These are phyloP conservation scores for Papilio polytes DNA, from an alignment of 1,140 invertebrate species.

Conservation along the genomic window DNA sequence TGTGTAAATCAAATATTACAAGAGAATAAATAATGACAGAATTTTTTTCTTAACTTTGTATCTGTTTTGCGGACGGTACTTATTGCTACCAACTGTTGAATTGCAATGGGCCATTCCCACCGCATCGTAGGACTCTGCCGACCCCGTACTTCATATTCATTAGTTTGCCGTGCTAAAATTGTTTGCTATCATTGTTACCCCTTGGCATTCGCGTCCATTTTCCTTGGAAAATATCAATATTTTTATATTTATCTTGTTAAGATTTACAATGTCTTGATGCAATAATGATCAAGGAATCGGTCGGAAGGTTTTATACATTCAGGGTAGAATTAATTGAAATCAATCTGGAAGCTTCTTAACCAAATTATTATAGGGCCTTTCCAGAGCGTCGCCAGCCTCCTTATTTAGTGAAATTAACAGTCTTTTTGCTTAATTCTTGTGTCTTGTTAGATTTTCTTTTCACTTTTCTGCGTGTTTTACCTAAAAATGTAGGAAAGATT, in stretches of 20 bases:
- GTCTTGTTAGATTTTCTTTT: neutral
- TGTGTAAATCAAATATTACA: neutral
- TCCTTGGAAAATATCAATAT: conserved; percentile 22
- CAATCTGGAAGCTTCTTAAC: no score
- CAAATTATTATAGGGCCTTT: no score
- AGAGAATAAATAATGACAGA: neutral
- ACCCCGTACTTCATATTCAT: conserved; percentile 55
- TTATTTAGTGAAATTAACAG: neutral
- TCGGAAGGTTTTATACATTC: no score
- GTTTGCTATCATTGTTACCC: conserved; percentile 32
- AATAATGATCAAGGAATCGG: neutral
- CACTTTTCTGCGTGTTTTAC: neutral
- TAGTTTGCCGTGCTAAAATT: conserved; percentile 44
- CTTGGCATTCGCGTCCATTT: conserved; percentile 10
- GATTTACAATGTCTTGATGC: neutral
- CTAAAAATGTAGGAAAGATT: neutral
- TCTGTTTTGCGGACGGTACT: conserved; percentile 52
- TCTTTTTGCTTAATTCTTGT: neutral
- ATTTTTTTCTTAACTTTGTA: neutral
- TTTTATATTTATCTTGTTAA: conserved; percentile 11
- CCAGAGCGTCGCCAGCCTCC: no score
- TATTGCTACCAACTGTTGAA: conserved; percentile 61
- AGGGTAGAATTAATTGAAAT: no score
- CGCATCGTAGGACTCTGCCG: conserved; percentile 36
- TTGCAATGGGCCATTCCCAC: conserved; percentile 62